These are phyloP conservation scores for Bicyclus anynana DNA, from an alignment of 1,140 invertebrate species.

Conservation along the genomic window DNA sequence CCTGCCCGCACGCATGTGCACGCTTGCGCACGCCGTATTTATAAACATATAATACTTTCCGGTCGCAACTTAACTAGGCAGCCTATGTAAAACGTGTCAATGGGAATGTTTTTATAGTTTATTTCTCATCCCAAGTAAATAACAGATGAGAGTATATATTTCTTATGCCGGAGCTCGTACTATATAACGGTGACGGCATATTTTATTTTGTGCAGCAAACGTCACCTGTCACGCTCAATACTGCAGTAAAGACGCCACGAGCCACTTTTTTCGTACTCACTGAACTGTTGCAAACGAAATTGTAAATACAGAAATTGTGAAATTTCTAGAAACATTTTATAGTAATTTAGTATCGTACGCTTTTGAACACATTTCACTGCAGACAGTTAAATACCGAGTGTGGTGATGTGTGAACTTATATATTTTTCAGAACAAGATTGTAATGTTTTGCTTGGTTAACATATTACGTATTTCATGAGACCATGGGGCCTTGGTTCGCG, in stretches of 20 bases:
- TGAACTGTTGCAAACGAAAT: background rate
- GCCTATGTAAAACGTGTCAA: too few species aligned
- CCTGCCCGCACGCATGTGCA: too few species aligned
- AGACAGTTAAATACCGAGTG: background rate
- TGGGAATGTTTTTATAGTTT: too few species aligned
- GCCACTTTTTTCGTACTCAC: background rate
- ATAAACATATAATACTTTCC: too few species aligned
- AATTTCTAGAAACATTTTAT: background rate
- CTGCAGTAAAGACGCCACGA: background rate
- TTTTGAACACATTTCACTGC: background rate
- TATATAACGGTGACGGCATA: too few species aligned
- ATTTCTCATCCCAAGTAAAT: too few species aligned
- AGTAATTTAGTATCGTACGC: background rate
- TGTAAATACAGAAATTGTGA: background rate
- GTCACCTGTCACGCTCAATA: background rate
- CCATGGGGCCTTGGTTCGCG: too few species aligned
- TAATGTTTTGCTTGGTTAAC: background rate
- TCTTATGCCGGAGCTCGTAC: too few species aligned
- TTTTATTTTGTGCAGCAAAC: background rate
- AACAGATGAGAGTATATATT: too few species aligned
- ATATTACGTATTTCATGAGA: too few species aligned
- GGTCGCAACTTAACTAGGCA: too few species aligned
- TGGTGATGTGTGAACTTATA: background rate
- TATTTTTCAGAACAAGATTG: background rate
- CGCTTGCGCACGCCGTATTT: too few species aligned